Conservation (phyloP, 1,140 invertebrate species). For the Apis laboriosa region DNA sequence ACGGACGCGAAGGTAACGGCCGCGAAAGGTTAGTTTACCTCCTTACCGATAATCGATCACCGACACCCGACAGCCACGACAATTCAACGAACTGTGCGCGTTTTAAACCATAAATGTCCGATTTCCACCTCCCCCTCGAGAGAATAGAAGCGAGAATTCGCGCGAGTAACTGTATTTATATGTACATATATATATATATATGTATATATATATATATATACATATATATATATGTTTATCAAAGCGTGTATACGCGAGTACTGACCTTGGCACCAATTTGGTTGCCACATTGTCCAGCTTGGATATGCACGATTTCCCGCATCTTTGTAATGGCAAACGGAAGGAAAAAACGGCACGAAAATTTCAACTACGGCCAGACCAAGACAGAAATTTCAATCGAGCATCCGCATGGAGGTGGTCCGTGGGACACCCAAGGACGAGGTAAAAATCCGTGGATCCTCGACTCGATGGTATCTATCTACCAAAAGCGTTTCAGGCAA, state of each 20-base stretch:
- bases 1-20: conserved; percentile 87
- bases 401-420: not conserved
- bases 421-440: conserved; percentile 14
- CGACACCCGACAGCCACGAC: not conserved
- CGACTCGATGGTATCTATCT: conserved; percentile 6
- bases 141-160: no score
- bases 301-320: conserved; percentile 95
- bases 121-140: no score
- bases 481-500: conserved; percentile 35
- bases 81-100: no score
- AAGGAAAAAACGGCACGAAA: not conserved
- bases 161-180: not conserved
- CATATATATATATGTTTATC: no score
- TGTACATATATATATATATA: no score
- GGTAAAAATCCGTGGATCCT: conserved; percentile 8
- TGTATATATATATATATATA: no score
- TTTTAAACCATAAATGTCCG: no score
- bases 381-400: not conserved
- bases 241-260: not conserved
- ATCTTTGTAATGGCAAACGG: conserved; percentile 81
- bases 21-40: not conserved
- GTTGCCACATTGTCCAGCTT: conserved; percentile 95
- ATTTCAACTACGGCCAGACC: not conserved
- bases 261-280: conserved; percentile 93
- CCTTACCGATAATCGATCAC: not conserved